A percentile compares a stretch with the other conserved stretches of the same genome.
Conservation (phyloP, 2,113 vertebrate genomes). For the Macquaria australasica region DNA sequence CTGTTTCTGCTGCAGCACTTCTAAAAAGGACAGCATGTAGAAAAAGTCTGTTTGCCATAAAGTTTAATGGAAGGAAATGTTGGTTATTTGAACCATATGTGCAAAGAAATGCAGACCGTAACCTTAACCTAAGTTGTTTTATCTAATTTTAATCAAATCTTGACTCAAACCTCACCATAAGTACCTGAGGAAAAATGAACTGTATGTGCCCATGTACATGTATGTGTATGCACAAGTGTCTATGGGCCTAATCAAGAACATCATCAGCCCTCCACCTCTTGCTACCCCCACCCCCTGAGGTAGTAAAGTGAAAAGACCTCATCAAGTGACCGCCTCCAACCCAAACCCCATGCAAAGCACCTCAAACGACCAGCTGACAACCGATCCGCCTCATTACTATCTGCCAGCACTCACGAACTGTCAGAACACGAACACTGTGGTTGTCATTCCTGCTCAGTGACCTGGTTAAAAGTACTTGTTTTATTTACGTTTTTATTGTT, state of each 20-base stretch:
- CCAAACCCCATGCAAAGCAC: slow-evolving; percentile 35
- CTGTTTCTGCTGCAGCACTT: background rate
- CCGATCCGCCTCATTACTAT: background rate
- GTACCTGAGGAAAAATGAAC: background rate
- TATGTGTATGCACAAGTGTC: background rate
- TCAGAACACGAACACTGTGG: background rate
- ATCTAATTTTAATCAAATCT: background rate
- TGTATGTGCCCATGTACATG: background rate
- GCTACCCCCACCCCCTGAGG: background rate
- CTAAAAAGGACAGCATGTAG: background rate
- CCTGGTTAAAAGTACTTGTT: background rate
- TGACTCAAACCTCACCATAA: background rate
- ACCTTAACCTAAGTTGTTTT: background rate
- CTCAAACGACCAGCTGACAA: slow-evolving; percentile 24
- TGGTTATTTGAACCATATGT: background rate
- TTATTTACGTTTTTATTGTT: too few relatives aligned
- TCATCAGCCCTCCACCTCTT: background rate
- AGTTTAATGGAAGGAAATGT: background rate
- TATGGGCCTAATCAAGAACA: background rate
- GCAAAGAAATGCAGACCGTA: background rate
- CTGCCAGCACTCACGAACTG: slow-evolving; percentile 15
- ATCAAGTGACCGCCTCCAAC: slow-evolving; percentile 9
- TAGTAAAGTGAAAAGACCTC: too few relatives aligned
- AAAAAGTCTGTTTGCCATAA: background rate
- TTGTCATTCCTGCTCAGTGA: background rate